Evolutionary conservation across 2,888 invertebrate species (phyloP).

Genomic region (Griposia aprilina): DNA sequence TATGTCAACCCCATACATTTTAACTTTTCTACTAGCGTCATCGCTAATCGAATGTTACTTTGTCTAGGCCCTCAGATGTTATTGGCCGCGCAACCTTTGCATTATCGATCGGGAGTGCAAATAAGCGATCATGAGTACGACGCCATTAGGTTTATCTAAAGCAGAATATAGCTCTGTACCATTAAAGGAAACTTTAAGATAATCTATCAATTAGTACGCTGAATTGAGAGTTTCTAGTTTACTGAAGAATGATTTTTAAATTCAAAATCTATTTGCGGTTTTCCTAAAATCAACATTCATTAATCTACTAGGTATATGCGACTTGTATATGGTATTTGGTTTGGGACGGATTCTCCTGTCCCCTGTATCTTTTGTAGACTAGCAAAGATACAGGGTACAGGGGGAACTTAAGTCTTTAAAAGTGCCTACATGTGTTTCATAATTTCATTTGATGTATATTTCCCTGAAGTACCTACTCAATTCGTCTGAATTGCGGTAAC

Average conservation of each 20-base stretch:
- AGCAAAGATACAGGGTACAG: too few species aligned
- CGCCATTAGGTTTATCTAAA: constrained; percentile 22
- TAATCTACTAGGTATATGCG: too few species aligned
- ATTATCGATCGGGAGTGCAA: constrained; percentile 32
- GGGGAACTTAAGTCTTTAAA: background rate
- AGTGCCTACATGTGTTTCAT: background rate
- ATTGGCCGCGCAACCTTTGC: constrained; percentile 29
- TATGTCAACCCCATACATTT: too few species aligned
- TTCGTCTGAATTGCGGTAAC: background rate
- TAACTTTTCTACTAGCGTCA: too few species aligned
- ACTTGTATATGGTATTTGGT: background rate
- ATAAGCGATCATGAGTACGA: constrained; percentile 1
- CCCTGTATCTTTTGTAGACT: background rate
- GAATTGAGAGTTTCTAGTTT: background rate
- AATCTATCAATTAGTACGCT: background rate
- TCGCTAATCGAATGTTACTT: too few species aligned
- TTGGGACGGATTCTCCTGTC: background rate
- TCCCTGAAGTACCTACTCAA: background rate
- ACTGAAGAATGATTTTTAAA: background rate
- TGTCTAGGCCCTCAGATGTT: too few species aligned
- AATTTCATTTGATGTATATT: constrained; percentile 6
- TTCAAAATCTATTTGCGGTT: background rate
- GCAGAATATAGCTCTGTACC: constrained; percentile 4
- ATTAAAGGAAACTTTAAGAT: background rate
- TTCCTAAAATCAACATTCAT: background rate